Percentiles rank a stretch among this genome's conserved stretches.
Conservation (phyloP, 2,113 vertebrate genomes). For the Channa argus region DNA sequence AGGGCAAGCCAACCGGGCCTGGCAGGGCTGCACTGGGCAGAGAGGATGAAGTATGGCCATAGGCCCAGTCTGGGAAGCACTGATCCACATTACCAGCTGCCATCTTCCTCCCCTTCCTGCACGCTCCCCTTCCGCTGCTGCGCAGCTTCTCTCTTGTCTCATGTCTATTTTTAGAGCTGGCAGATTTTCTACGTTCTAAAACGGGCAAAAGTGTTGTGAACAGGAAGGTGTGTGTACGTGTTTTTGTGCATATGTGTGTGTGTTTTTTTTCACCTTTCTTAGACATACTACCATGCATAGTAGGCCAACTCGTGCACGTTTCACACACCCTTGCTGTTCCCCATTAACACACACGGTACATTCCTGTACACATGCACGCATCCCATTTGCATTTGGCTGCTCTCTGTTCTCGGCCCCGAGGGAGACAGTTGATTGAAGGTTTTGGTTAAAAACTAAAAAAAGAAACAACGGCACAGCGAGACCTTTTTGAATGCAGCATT, state of each 20-base stretch:
- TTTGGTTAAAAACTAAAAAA: conserved; percentile 66
- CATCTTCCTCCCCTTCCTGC: conserved; percentile 79
- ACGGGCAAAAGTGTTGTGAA: conserved; percentile 79
- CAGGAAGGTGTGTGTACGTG: conserved; percentile 57
- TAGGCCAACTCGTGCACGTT: conserved; percentile 47
- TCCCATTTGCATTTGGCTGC: conserved; percentile 60
- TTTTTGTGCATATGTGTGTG: background rate
- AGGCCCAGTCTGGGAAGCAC: conserved; percentile 77
- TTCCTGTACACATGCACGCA: conserved; percentile 42
- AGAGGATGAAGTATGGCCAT: conserved; percentile 57
- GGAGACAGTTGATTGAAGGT: conserved; percentile 70
- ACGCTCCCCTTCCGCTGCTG: conserved; percentile 76
- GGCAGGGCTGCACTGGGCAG: conserved; percentile 49
- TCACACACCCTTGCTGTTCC: conserved; percentile 38
- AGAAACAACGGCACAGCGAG: conserved; percentile 45
- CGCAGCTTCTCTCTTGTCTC: conserved; percentile 70
- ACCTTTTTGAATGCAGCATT: conserved; percentile 60
- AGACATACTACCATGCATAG: conserved; percentile 49
- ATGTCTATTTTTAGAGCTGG: conserved; percentile 86
- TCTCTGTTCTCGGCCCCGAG: conserved; percentile 56
- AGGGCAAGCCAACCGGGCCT: conserved; percentile 52
- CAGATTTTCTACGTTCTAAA: conserved; percentile 84
- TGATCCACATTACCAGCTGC: conserved; percentile 80
- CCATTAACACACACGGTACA: conserved; percentile 42
- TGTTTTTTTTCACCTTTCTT: conserved; percentile 46